Evolutionary conservation across 92 coral and sea anemone species (phyloP).

Genomic region (Metridium senile): DNA sequence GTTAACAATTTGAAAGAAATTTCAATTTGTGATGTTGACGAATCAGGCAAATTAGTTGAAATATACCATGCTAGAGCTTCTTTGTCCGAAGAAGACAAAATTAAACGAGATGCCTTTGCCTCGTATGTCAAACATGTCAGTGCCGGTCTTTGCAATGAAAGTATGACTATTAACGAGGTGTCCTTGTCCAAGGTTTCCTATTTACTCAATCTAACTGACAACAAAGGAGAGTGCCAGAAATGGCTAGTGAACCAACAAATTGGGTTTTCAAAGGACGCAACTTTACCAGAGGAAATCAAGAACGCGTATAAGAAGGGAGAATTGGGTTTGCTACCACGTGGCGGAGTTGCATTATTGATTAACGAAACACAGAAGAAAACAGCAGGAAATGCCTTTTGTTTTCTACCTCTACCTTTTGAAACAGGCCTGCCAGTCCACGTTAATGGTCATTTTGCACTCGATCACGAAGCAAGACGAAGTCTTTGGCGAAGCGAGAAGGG

Average conservation of each 20-base stretch:
- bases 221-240: slow-evolving; percentile 29
- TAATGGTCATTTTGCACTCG: slow-evolving; percentile 78
- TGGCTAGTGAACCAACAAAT: slow-evolving; percentile 70
- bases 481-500: slow-evolving; percentile 60
- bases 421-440: slow-evolving; percentile 77
- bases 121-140: slow-evolving; percentile 14
- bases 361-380: background rate
- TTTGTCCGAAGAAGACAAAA: slow-evolving; percentile 46
- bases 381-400: slow-evolving; percentile 5
- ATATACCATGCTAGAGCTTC: slow-evolving; percentile 49
- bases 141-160: background rate
- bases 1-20: slow-evolving; percentile 73
- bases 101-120: slow-evolving; percentile 42
- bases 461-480: slow-evolving; percentile 58
- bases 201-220: slow-evolving; percentile 47
- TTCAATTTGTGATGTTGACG: slow-evolving; percentile 57
- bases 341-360: slow-evolving; percentile 74
- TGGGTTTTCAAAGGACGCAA: slow-evolving; percentile 44
- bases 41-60: slow-evolving; percentile 28
- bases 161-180: background rate
- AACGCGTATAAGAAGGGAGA: slow-evolving; percentile 42
- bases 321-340: slow-evolving; percentile 75
- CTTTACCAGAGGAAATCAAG: background rate
- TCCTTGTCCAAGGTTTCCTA: slow-evolving; percentile 43
- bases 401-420: slow-evolving; percentile 72